These are phyloP conservation scores for Entomobrya multifasciata DNA, from an alignment of 2,888 invertebrate genomes.

Conservation along the genomic window DNA sequence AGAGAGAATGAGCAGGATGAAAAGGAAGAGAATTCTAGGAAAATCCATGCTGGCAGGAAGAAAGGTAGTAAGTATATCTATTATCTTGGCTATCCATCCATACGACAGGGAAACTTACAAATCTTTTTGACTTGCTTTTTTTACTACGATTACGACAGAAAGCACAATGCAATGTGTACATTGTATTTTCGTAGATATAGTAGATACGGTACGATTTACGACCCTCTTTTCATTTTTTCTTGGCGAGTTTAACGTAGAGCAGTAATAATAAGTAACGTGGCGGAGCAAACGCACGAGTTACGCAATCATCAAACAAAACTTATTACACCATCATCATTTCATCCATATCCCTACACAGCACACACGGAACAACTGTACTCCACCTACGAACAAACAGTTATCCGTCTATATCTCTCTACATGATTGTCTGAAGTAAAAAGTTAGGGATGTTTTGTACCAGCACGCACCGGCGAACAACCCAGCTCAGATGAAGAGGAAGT, in stretches of 20 bases:
- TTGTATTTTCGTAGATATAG: background rate
- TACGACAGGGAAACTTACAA: background rate
- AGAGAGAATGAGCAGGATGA: background rate
- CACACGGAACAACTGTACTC: too few relatives aligned
- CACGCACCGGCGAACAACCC: background rate
- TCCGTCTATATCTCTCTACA: background rate
- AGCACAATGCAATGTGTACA: background rate
- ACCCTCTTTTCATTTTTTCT: constrained; percentile 53
- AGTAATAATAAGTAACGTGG: constrained; percentile 3
- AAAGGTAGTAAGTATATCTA: background rate
- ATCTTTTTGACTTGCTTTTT: constrained; percentile 6
- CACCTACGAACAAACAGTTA: background rate
- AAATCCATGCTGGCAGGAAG: constrained; percentile 7
- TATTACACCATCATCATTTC: constrained; percentile 33
- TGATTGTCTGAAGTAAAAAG: background rate
- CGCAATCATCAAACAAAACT: constrained; percentile 44
- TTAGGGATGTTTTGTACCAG: background rate
- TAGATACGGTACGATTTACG: constrained; percentile 39
- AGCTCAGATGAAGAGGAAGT: background rate
- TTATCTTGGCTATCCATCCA: background rate
- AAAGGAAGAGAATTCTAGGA: background rate
- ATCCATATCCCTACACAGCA: constrained; percentile 10
- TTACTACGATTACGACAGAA: background rate
- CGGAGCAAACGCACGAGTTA: constrained; percentile 33
- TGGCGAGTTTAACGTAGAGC: constrained; percentile 15